Evolutionary conservation across 1,140 invertebrate genomes (phyloP).

Genomic region (Latrodectus geometricus): DNA sequence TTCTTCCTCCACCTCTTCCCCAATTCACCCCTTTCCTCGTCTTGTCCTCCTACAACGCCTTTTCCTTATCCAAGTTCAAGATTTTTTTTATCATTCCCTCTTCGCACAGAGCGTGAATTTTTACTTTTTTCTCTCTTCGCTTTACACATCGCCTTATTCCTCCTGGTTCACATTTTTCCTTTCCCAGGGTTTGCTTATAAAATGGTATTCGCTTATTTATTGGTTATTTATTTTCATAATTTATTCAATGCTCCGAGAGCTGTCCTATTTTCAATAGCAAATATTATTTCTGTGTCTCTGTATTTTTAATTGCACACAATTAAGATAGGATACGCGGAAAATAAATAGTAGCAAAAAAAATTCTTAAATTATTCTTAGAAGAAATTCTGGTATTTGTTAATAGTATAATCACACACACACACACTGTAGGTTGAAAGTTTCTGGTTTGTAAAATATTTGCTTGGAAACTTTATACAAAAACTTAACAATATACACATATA

Average conservation of each 20-base stretch:
- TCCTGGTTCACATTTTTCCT: neutral
- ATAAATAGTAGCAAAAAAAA: too few relatives aligned
- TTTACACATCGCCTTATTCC: neutral
- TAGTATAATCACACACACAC: too few relatives aligned
- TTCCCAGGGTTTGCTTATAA: slow-evolving; percentile 1
- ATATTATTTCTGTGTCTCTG: too few relatives aligned
- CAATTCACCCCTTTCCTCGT: slow-evolving; percentile 12
- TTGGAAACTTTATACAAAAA: too few relatives aligned
- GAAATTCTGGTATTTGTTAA: too few relatives aligned
- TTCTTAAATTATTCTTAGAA: too few relatives aligned
- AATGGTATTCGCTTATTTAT: slow-evolving; percentile 32
- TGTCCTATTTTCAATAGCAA: too few relatives aligned
- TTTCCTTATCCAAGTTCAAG: neutral
- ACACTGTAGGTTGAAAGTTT: too few relatives aligned
- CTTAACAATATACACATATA: too few relatives aligned
- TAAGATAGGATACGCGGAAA: too few relatives aligned
- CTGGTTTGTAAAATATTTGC: too few relatives aligned
- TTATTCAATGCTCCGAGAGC: slow-evolving; percentile 14
- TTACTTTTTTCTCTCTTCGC: slow-evolving; percentile 31
- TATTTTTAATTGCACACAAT: too few relatives aligned
- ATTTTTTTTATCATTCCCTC: neutral
- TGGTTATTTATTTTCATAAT: slow-evolving; percentile 51
- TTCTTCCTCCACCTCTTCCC: neutral
- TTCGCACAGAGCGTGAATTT: slow-evolving; percentile 17
- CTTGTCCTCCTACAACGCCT: neutral